Conservation (phyloP, 1,140 invertebrate species). For the Branchinecta lynchi region DNA sequence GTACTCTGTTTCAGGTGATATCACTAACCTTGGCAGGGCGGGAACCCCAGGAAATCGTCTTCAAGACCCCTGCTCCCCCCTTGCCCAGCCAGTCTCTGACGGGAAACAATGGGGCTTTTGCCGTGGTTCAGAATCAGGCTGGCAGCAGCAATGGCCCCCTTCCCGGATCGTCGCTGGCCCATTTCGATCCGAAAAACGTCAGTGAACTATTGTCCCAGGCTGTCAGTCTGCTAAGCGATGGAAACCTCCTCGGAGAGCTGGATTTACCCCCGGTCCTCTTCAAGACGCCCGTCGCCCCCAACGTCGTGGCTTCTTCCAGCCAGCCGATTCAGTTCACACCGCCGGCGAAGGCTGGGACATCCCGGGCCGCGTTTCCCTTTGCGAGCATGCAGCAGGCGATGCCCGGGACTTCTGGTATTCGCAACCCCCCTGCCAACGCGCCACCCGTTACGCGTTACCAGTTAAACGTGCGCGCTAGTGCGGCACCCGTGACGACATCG, state of each 20-base stretch:
- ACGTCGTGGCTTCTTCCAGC: conserved; percentile 30
- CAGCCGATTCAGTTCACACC: conserved; percentile 29
- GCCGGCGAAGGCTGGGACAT: conserved; percentile 18
- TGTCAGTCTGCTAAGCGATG: neutral
- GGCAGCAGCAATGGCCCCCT: conserved; percentile 24
- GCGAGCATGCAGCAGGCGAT: neutral
- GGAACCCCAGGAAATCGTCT: conserved; percentile 55
- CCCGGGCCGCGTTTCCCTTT: neutral
- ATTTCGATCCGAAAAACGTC: conserved; percentile 29
- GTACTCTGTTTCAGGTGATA: conserved; percentile 41
- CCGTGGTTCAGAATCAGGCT: neutral
- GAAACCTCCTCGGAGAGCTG: neutral
- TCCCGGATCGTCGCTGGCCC: conserved; percentile 26
- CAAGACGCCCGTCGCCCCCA: conserved; percentile 29
- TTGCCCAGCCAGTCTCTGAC: conserved; percentile 23
- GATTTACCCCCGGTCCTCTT: conserved; percentile 12
- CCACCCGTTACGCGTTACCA: neutral
- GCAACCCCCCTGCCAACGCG: conserved; percentile 30
- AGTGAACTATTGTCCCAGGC: neutral
- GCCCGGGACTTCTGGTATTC: conserved; percentile 38
- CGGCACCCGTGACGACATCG: neutral
- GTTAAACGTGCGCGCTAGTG: neutral
- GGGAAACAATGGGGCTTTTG: conserved; percentile 1
- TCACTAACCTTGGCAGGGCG: conserved; percentile 65
- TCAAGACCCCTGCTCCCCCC: conserved; percentile 35